Conservation (phyloP, 2,888 invertebrate species). For the Zaprionus obscuricornis region DNA sequence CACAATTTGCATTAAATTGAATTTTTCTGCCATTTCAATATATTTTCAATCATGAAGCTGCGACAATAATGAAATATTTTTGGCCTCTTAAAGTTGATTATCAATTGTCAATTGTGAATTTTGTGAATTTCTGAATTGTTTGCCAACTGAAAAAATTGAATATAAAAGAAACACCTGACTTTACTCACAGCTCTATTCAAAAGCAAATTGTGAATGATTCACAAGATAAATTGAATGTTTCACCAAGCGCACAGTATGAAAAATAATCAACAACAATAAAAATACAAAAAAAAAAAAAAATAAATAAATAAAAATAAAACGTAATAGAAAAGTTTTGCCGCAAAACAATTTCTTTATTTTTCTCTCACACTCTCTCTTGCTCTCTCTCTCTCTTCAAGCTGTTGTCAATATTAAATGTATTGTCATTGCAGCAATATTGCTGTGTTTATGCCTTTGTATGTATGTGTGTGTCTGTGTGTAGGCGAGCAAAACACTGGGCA, state of each 20-base stretch:
- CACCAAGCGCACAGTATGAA: constrained; percentile 31
- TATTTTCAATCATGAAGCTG: neutral
- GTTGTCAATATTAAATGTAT: constrained; percentile 62
- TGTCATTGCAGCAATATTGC: constrained; percentile 58
- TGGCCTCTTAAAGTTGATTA: constrained; percentile 35
- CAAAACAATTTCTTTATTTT: constrained; percentile 44
- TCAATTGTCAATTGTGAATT: constrained; percentile 28
- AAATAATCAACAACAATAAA: constrained; percentile 42
- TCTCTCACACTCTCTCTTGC: constrained; percentile 1
- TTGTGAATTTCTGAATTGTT: constrained; percentile 19
- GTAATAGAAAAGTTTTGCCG: constrained; percentile 33
- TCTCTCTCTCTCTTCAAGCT: constrained; percentile 21
- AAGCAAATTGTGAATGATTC: constrained; percentile 44
- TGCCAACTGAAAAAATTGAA: constrained; percentile 31
- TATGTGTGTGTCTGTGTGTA: neutral
- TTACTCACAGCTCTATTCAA: constrained; percentile 20
- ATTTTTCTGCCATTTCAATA: constrained; percentile 2
- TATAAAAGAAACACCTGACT: constrained; percentile 19
- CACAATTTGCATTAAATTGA: neutral
- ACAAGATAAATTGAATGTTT: constrained; percentile 58
- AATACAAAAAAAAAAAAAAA: constrained; percentile 12
- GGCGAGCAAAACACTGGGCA: no score
- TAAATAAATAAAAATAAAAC: constrained; percentile 15
- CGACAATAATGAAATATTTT: constrained; percentile 34
- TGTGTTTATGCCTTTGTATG: neutral